Evolutionary conservation across 2,797 vertebrate species (phyloP), one percentile per base, ranked within the genome.

Genomic region (Pyrrhura leucotis): DNA sequence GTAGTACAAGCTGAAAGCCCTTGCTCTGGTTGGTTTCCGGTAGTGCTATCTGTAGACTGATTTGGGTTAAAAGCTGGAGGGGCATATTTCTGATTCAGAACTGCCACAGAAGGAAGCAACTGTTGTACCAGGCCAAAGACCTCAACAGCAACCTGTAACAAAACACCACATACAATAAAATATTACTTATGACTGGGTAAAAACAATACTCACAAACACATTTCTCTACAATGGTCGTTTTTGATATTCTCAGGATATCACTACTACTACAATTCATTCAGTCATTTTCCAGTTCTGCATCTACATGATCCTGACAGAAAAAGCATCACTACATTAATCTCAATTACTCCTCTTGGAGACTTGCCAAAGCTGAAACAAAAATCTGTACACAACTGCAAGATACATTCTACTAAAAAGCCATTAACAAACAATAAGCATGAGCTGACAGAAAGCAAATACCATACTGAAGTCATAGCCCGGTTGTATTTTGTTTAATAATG

Each of bases 21-120:
- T 97, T 99, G 99, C 79, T 99, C 99, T 3, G 99, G 99, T 37
- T 99, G 99, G 97, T 99, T 99, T 88, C 99, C 99, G 3, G 99
- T 99, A 25, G 99, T 99, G 97, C 99, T 99, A 95, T 99, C 99
- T n/a, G 99, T 99, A 76, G 99, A 99, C 91, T 99, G 99, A 97
- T 99, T 99, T 69, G 99, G 99, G 91, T 99, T 99, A 96, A 99
- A 99, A 29, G 99, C 98, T 92, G 99, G 99, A 19, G 99, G 99
- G 63, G 99, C 99, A 1, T 99, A 99, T 93, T 99, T 99, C 98
- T 99, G 99, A 97, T 99, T 99, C 95, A 99, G 98, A 94, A 99
- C 98, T 51, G 99, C 99, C 77, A 99, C 99, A 5, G 99, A 99
- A 42, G 99, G 99, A 79, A 99, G 98, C 83, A 99, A 97, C 91